These are phyloP conservation scores for Oreotragus oreotragus DNA, from an alignment of 2,113 vertebrate species.

Conservation along the genomic window DNA sequence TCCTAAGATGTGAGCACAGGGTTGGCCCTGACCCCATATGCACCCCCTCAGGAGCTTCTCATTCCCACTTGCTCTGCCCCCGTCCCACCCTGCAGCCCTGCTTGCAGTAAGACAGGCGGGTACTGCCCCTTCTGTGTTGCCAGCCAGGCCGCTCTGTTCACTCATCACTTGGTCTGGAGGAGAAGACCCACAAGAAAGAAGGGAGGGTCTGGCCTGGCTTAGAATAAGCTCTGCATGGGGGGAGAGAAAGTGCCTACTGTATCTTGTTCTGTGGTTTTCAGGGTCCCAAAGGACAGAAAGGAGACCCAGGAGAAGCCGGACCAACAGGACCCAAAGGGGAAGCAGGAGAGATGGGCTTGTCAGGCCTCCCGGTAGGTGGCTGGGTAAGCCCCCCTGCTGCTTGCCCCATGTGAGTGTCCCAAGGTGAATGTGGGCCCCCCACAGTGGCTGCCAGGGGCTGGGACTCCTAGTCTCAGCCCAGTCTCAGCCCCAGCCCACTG, in stretches of 20 bases:
- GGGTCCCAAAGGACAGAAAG: conserved; percentile 89
- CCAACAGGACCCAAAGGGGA: conserved; percentile 89
- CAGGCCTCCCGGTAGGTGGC: conserved; percentile 86
- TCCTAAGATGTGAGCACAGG: background rate
- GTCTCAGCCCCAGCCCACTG: accelerated
- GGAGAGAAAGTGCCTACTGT: background rate
- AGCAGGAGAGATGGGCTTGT: conserved; percentile 86
- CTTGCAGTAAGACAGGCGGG: background rate
- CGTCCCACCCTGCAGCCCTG: background rate
- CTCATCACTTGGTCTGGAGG: background rate
- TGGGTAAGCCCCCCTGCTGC: background rate
- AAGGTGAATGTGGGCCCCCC: background rate
- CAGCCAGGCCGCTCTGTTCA: background rate
- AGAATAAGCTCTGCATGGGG: background rate
- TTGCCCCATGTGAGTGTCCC: background rate
- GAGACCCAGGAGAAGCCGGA: conserved; percentile 85
- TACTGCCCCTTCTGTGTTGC: too few species aligned
- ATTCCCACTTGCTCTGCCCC: background rate
- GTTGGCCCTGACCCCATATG: background rate
- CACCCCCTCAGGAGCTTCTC: background rate
- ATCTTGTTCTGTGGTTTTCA: conserved; percentile 66
- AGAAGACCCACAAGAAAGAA: background rate
- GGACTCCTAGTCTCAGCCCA: background rate
- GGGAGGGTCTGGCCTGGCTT: background rate
- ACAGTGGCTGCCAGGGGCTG: background rate